Percentiles rank a stretch among this genome's conserved stretches.
Evolutionary conservation across 2,113 vertebrate genomes (phyloP).

Genomic region (Brachionichthys hirsutus): DNA sequence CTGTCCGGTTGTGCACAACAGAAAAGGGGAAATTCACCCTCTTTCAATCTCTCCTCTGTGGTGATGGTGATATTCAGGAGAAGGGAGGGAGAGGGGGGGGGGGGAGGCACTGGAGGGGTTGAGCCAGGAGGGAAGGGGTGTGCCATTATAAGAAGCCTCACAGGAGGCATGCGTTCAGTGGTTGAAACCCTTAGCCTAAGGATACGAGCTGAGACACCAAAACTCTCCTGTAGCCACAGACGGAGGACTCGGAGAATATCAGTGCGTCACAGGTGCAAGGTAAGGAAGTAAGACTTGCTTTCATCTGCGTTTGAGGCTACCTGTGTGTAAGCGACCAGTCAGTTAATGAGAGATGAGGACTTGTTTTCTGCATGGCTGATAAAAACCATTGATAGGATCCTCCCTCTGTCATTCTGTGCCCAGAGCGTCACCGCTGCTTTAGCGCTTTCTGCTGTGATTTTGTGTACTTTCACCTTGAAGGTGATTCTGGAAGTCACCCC

Average conservation of each 20-base stretch:
- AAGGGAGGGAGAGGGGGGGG: conserved; percentile 27
- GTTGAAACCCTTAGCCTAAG: conserved; percentile 71
- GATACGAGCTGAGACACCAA: conserved; percentile 68
- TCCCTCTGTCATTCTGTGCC: background rate
- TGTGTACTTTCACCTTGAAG: conserved; percentile 8
- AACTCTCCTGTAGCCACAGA: conserved; percentile 41
- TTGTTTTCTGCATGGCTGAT: conserved; percentile 12
- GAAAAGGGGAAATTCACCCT: conserved; percentile 66
- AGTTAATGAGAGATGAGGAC: background rate
- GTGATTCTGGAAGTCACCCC: too few relatives aligned
- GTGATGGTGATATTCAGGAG: conserved; percentile 51
- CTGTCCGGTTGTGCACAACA: conserved; percentile 60
- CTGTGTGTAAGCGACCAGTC: conserved; percentile 25
- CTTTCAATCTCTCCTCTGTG: conserved; percentile 49
- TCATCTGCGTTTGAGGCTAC: conserved; percentile 14
- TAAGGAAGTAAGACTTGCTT: conserved; percentile 58
- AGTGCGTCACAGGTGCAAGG: conserved; percentile 58
- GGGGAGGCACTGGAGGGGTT: conserved; percentile 46
- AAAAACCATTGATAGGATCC: conserved; percentile 5
- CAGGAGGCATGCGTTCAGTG: conserved; percentile 74
- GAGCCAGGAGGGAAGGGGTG: conserved; percentile 76
- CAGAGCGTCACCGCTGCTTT: conserved; percentile 13
- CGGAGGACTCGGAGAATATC: conserved; percentile 46
- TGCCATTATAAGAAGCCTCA: conserved; percentile 80
- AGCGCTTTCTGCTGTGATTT: conserved; percentile 19